Evolutionary conservation across 1,140 invertebrate species (phyloP).

Genomic region (Piezodorus guildinii): DNA sequence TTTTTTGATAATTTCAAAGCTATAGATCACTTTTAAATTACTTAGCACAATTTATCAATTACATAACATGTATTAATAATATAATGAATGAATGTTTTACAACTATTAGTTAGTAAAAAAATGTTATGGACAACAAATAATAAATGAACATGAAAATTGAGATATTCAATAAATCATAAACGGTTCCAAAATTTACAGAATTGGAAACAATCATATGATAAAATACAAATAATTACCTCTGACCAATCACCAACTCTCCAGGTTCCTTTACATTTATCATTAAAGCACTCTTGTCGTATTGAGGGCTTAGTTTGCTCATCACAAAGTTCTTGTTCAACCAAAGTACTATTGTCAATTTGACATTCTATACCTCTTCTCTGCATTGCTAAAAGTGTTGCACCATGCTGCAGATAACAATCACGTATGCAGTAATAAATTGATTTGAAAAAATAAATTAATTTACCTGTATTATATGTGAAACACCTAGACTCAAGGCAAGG

Average conservation of each 20-base stretch:
- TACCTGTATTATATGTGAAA: slow-evolving; percentile 61
- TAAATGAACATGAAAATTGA: too few species aligned
- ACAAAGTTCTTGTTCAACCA: slow-evolving; percentile 46
- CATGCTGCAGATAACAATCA: slow-evolving; percentile 1
- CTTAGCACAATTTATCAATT: too few species aligned
- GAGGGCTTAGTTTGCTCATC: slow-evolving; percentile 53
- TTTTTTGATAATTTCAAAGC: too few species aligned
- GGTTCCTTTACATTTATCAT: slow-evolving; percentile 63
- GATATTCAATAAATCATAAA: too few species aligned
- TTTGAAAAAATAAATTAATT: too few species aligned
- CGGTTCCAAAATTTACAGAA: too few species aligned
- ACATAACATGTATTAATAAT: too few species aligned
- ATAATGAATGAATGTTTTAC: too few species aligned
- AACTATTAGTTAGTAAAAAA: too few species aligned
- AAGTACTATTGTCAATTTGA: slow-evolving; percentile 48
- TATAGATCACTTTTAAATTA: too few species aligned
- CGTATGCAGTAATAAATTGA: neutral
- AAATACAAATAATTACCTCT: slow-evolving; percentile 46
- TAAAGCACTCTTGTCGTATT: slow-evolving; percentile 61
- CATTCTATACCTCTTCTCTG: slow-evolving; percentile 62
- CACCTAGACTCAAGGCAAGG: slow-evolving; percentile 56
- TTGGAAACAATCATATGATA: too few species aligned
- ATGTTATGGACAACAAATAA: too few species aligned
- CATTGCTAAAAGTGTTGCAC: slow-evolving; percentile 44
- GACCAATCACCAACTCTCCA: slow-evolving; percentile 82